Base-by-base conservation (phyloP, 2,113 vertebrate species). In the Varanus salvator region DNA sequence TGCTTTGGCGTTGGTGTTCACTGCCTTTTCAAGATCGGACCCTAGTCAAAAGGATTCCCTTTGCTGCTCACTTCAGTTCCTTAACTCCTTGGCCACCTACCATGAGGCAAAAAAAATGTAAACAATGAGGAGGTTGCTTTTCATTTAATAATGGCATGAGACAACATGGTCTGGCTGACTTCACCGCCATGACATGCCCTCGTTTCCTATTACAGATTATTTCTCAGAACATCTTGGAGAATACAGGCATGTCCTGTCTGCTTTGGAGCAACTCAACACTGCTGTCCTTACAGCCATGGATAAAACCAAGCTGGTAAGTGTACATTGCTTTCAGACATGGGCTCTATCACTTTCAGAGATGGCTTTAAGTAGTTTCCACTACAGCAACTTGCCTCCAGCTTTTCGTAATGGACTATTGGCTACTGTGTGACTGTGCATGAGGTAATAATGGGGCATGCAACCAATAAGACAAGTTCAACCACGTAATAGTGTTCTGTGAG, bases 261-360 rank as follows among this genome's bases (percentile, higher is more conserved):
- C 99, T 0, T 94, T 99, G 96, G 98, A 99, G 94, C 96, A 97
- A 0, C 98, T 99, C 83, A 99, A 99, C 87, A 89, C 98, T 0
- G 97, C 98, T 0, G 98, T 99, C 92, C 97, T 99, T 86, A 97
- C 98, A 87, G 99, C 99, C 57, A 99, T 99, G 99, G 99, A 99
- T 95, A 98, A 98, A 96, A 99, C 99, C 88, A 99, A 99, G 94
- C 96, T 98, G 98, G 99, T 99, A 95, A 97, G 97, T 91, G 52
- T 9, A 75, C 14, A 7, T 69, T 71, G 21, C 27, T 75, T 68
- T 84, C 27, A 25, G 27, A 52, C 38, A 71, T 69, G 66, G 66
- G 25, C 44, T 7, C n/a, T 27, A 38, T 25, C 34, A 5, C 50
- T 89, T 50, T 78, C 77, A 78, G 17, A 29, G 57, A 31, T 34